phyloP scores from a whole-genome alignment of 35 echinoderm and acorn worm genomes.

The Acanthaster planci region DNA sequence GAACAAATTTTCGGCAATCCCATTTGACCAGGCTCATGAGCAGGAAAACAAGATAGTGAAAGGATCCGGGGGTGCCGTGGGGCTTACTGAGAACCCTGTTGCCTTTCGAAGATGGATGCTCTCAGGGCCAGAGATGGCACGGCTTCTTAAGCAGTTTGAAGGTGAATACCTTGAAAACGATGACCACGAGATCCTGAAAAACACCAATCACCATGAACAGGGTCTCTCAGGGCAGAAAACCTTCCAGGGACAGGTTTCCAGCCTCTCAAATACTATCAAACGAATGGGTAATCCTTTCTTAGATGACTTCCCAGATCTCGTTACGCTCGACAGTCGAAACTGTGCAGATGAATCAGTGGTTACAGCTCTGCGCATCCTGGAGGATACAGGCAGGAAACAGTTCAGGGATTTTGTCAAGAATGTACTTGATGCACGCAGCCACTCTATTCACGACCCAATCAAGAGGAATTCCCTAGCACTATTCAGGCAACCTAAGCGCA shows the following conservation, averaged over 20 bases:
- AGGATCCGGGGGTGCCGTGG: slow-evolving; percentile 58
- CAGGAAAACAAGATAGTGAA: slow-evolving; percentile 66
- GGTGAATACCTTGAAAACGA: background rate
- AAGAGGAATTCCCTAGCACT: slow-evolving; percentile 38
- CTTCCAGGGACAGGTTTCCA: background rate
- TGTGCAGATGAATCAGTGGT: slow-evolving; percentile 42
- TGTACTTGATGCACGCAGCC: slow-evolving; percentile 29
- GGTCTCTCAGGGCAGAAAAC: background rate
- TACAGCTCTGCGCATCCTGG: background rate
- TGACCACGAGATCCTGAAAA: background rate
- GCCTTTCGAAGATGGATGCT: slow-evolving; percentile 48
- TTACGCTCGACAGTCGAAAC: slow-evolving; percentile 41
- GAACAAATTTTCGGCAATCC: slow-evolving; percentile 38
- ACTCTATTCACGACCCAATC: slow-evolving; percentile 57
- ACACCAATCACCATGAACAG: slow-evolving; percentile 25
- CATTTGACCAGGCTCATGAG: slow-evolving; percentile 70
- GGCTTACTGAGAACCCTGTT: slow-evolving; percentile 52
- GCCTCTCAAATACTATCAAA: background rate
- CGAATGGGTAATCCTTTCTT: slow-evolving; percentile 49
- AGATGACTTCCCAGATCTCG: slow-evolving; percentile 38
- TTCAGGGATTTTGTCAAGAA: slow-evolving; percentile 34
- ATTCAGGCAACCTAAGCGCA: background rate
- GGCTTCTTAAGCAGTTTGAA: slow-evolving; percentile 19
- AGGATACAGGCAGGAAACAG: slow-evolving; percentile 27
- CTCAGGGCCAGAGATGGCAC: slow-evolving; percentile 33